Evolutionary conservation across 1,140 invertebrate species (phyloP).

Genomic region (Orius laevigatus): DNA sequence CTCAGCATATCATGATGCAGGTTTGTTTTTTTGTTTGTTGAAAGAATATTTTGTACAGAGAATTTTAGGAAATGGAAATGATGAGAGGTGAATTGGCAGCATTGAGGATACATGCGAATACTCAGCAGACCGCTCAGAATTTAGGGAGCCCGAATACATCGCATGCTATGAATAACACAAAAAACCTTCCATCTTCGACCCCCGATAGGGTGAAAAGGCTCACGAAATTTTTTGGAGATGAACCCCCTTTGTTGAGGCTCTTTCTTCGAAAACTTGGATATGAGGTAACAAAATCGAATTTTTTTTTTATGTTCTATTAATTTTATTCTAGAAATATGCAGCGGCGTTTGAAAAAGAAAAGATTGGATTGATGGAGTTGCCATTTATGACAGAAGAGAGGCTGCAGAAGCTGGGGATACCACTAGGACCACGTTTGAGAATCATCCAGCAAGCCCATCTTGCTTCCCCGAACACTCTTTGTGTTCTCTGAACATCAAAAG

Average conservation of each 20-base stretch:
- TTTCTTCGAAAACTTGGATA: slow-evolving; percentile 86
- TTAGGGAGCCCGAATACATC: too few relatives aligned
- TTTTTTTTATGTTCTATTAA: slow-evolving; percentile 19
- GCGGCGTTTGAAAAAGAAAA: slow-evolving; percentile 69
- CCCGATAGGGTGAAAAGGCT: slow-evolving; percentile 67
- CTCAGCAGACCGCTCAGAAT: slow-evolving; percentile 23
- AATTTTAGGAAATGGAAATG: slow-evolving; percentile 64
- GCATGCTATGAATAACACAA: too few relatives aligned
- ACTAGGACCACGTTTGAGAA: slow-evolving; percentile 69
- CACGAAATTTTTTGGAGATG: slow-evolving; percentile 85
- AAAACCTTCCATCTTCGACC: slow-evolving; percentile 35
- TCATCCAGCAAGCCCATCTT: slow-evolving; percentile 73
- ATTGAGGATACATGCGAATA: slow-evolving; percentile 47
- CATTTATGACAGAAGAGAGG: slow-evolving; percentile 78
- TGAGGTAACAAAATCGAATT: slow-evolving; percentile 45
- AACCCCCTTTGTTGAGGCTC: slow-evolving; percentile 73
- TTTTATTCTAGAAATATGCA: slow-evolving; percentile 70
- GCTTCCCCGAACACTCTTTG: slow-evolving; percentile 23
- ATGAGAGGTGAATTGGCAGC: slow-evolving; percentile 69
- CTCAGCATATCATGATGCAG: slow-evolving; percentile 75
- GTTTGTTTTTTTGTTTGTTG: slow-evolving; percentile 21
- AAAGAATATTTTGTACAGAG: background rate
- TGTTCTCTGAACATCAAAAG: slow-evolving; percentile 20
- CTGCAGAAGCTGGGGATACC: slow-evolving; percentile 79
- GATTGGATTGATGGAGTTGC: slow-evolving; percentile 80